Evolutionary conservation across 2,113 vertebrate genomes (phyloP).

Genomic region (Malaclemys terrapin): DNA sequence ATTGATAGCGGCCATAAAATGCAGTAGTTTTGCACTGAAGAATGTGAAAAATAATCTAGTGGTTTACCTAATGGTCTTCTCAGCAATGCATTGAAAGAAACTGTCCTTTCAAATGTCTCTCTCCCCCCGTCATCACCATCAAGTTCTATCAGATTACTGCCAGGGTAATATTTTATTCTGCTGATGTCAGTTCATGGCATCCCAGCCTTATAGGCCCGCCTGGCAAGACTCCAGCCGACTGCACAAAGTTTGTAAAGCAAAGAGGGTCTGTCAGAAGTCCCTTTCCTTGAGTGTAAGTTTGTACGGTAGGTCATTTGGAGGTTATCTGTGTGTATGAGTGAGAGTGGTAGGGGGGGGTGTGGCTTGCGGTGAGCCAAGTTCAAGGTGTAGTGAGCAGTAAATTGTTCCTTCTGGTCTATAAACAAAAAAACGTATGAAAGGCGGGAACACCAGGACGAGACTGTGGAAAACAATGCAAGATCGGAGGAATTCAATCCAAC

Average conservation of each 20-base stretch:
- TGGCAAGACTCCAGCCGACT: background rate
- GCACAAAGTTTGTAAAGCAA: background rate
- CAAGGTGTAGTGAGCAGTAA: fast-evolving
- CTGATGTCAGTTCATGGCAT: background rate
- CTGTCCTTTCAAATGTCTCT: background rate
- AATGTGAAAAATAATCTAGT: slow-evolving; percentile 52
- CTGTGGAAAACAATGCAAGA: background rate
- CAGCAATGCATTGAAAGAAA: slow-evolving; percentile 21
- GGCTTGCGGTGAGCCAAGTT: background rate
- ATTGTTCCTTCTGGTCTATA: background rate
- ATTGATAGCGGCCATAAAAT: slow-evolving; percentile 74
- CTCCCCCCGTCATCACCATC: slow-evolving; percentile 17
- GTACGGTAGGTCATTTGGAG: fast-evolving
- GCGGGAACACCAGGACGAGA: background rate
- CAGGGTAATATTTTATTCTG: slow-evolving; percentile 16
- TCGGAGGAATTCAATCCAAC: background rate
- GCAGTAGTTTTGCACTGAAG: slow-evolving; percentile 54
- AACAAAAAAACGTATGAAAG: background rate
- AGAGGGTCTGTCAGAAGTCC: background rate
- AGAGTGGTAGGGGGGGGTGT: background rate
- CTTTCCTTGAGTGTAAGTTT: background rate
- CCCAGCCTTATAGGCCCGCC: background rate
- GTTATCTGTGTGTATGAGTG: fast-evolving
- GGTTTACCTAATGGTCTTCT: slow-evolving; percentile 45
- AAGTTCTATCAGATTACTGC: slow-evolving; percentile 13